Evolutionary conservation across 2,888 invertebrate species (phyloP).

Genomic region (Oligia strigilis): DNA sequence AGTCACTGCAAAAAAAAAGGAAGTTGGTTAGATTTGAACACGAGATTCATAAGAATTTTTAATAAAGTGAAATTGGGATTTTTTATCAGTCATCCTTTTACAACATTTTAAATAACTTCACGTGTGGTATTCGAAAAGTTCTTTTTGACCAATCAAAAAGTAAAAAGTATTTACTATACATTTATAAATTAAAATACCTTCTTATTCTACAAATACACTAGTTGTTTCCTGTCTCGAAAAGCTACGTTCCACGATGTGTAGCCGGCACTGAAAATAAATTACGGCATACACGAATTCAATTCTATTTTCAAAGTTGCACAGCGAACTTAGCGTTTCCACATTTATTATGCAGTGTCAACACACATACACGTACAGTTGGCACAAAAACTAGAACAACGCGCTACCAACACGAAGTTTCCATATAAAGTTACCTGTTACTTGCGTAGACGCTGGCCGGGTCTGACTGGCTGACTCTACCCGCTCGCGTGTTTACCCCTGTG

Average conservation of each 20-base stretch:
- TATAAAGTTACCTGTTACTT: constrained; percentile 62
- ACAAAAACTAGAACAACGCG: constrained; percentile 57
- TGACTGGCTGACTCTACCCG: constrained; percentile 49
- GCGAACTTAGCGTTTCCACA: constrained; percentile 56
- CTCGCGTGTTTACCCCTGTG: constrained; percentile 46
- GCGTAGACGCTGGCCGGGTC: constrained; percentile 46
- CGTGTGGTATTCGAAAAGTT: background rate
- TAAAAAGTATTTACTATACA: background rate
- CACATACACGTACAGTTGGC: constrained; percentile 45
- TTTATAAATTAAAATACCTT: background rate
- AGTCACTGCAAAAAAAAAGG: constrained; percentile 4
- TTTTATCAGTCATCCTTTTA: background rate
- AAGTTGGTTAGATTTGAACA: background rate
- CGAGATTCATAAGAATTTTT: background rate
- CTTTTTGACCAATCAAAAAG: background rate
- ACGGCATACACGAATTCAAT: constrained; percentile 57
- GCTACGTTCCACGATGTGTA: constrained; percentile 13
- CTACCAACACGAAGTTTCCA: constrained; percentile 46
- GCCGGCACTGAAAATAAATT: constrained; percentile 46
- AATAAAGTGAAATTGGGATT: background rate
- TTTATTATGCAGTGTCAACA: constrained; percentile 68
- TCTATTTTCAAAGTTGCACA: constrained; percentile 61
- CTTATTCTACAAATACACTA: background rate
- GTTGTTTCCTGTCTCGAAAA: constrained; percentile 19
- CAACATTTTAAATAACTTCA: background rate